Conservation (phyloP, 2,888 invertebrate species). For the Acleris emargana region DNA sequence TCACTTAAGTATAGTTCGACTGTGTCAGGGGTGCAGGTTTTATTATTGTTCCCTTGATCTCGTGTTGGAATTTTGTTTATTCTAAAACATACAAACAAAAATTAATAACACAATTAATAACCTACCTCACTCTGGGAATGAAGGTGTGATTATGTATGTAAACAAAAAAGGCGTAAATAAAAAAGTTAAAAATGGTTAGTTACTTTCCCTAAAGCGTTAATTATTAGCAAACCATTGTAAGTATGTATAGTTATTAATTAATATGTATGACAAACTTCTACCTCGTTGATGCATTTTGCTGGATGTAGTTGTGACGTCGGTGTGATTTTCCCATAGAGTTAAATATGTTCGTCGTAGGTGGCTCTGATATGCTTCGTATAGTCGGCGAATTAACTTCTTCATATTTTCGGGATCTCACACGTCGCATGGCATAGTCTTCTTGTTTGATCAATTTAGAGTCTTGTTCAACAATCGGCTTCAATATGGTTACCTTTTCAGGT, state of each 20-base stretch:
- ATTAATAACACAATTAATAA: too few species aligned
- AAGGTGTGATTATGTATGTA: too few species aligned
- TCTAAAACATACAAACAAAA: too few species aligned
- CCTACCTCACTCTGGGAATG: too few species aligned
- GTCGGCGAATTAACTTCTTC: constrained; percentile 45
- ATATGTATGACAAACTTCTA: constrained; percentile 22
- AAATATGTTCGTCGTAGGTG: constrained; percentile 56
- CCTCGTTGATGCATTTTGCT: constrained; percentile 38
- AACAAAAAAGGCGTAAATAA: not conserved
- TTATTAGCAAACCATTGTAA: not conserved
- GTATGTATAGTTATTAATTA: too few species aligned
- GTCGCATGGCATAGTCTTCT: constrained; percentile 46
- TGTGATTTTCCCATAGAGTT: constrained; percentile 44
- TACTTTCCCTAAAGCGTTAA: not conserved
- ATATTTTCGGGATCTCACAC: constrained; percentile 57
- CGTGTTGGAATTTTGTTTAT: constrained; percentile 3
- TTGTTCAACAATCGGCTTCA: constrained; percentile 67
- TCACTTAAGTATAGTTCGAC: constrained; percentile 28
- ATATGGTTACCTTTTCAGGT: constrained; percentile 50
- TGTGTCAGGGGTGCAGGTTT: constrained; percentile 13
- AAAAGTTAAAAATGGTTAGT: not conserved
- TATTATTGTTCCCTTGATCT: constrained; percentile 1
- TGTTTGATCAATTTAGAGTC: constrained; percentile 45
- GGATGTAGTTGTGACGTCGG: constrained; percentile 34
- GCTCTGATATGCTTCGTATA: constrained; percentile 68